A percentile compares a stretch with the other conserved stretches of the same genome.
Conservation (phyloP, 2,797 vertebrate species). For the Zalophus californianus region DNA sequence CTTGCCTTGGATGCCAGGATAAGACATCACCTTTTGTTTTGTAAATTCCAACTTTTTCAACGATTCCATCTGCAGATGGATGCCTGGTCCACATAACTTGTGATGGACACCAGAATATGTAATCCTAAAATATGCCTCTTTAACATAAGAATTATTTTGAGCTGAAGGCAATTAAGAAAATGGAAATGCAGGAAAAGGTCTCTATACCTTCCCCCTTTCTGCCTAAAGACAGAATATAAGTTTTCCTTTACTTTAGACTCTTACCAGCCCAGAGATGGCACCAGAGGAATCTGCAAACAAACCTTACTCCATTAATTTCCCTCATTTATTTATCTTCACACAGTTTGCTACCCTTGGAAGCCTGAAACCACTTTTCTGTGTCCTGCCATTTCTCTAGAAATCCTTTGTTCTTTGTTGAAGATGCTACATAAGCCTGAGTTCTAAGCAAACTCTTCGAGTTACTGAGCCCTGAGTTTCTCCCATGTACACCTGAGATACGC, state of each 20-base stretch:
- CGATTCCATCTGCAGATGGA: neutral
- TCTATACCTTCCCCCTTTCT: neutral
- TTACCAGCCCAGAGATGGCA: neutral
- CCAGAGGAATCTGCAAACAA: neutral
- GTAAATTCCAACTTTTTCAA: neutral
- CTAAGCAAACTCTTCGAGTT: neutral
- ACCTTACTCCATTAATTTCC: neutral
- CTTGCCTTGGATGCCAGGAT: neutral
- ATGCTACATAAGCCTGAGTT: neutral
- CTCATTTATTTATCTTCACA: neutral
- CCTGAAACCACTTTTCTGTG: neutral
- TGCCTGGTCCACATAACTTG: neutral
- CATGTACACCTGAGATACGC: neutral
- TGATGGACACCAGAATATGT: neutral
- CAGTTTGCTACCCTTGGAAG: neutral
- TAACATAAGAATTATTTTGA: neutral
- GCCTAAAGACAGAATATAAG: neutral
- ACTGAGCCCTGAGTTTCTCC: neutral
- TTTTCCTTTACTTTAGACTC: neutral
- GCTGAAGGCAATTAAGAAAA: neutral
- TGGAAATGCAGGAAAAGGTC: neutral
- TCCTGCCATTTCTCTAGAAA: neutral
- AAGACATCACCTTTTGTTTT: neutral
- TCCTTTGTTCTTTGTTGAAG: neutral
- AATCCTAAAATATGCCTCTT: neutral